Percentiles rank a stretch among this genome's conserved stretches.
These are phyloP conservation scores for Rhagologus leucostigma DNA, from an alignment of 2,113 vertebrate genomes.

Conservation along the genomic window DNA sequence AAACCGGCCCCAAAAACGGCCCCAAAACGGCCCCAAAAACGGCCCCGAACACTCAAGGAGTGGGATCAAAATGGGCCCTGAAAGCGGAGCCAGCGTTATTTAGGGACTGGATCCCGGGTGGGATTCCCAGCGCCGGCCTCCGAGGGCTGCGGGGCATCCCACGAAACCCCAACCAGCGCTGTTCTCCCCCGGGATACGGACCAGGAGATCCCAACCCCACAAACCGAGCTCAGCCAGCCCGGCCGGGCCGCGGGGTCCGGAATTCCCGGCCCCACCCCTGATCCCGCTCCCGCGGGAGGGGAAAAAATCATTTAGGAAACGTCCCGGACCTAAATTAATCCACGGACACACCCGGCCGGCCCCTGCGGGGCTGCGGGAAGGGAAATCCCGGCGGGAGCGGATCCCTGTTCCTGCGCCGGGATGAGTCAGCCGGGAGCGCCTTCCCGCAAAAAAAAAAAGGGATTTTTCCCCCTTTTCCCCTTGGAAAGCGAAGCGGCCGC, in stretches of 20 bases:
- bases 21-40: neutral
- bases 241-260: neutral
- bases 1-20: neutral
- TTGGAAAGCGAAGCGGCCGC: neutral
- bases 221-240: neutral
- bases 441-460: neutral
- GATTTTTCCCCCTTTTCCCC: neutral
- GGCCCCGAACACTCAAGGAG: no score
- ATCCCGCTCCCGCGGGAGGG: neutral
- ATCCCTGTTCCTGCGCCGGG: neutral
- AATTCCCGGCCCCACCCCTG: neutral
- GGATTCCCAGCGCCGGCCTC: neutral
- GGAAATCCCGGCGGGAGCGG: neutral
- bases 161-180: neutral
- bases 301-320: neutral
- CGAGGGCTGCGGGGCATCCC: neutral
- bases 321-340: neutral
- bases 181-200: neutral
- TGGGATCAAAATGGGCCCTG: accelerated
- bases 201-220: accelerated
- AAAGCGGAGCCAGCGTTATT: neutral
- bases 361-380: neutral
- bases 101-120: neutral
- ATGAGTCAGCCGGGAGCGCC: neutral
- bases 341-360: neutral